A percentile compares a stretch with the other conserved stretches of the same genome.
Evolutionary conservation across 1,140 invertebrate genomes (phyloP).

Genomic region (Drosophila tropicalis): DNA sequence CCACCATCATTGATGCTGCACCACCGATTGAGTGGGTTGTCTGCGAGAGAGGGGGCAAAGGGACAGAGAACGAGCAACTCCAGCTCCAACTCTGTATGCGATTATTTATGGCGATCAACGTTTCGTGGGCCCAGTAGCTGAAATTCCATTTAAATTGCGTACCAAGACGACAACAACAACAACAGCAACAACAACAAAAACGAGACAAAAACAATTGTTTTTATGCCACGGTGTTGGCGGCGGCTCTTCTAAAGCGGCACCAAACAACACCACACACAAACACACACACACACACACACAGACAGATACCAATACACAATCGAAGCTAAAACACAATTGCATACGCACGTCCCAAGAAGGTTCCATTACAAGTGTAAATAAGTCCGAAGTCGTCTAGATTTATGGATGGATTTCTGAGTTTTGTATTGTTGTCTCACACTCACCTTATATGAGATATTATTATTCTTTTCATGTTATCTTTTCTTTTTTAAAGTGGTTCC

Average conservation of each 20-base stretch:
- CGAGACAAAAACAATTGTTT: constrained; percentile 58
- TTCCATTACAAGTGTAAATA: too few relatives aligned
- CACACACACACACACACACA: constrained; percentile 21
- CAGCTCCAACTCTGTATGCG: constrained; percentile 47
- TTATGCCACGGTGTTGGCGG: constrained; percentile 74
- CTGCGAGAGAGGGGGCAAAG: neutral
- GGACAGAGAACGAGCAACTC: constrained; percentile 18
- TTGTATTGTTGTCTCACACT: too few relatives aligned
- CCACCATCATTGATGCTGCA: constrained; percentile 67
- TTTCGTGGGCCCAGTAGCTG: constrained; percentile 69
- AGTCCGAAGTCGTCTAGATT: too few relatives aligned
- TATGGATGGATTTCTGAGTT: too few relatives aligned
- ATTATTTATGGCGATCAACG: constrained; percentile 79
- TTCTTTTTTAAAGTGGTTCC: too few relatives aligned
- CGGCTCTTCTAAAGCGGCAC: constrained; percentile 68
- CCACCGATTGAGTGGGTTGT: constrained; percentile 3
- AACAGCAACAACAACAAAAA: constrained; percentile 7
- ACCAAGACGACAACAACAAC: constrained; percentile 50
- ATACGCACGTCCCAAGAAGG: too few relatives aligned
- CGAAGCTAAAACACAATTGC: too few relatives aligned
- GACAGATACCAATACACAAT: neutral
- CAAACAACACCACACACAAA: constrained; percentile 40
- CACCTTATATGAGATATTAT: too few relatives aligned
- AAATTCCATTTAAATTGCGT: constrained; percentile 82
- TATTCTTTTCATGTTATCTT: too few relatives aligned